Percentiles rank a stretch among this genome's conserved stretches.
phyloP scores from a whole-genome alignment of 2,888 invertebrate genomes.

The Eumacrocentrus americanus region DNA sequence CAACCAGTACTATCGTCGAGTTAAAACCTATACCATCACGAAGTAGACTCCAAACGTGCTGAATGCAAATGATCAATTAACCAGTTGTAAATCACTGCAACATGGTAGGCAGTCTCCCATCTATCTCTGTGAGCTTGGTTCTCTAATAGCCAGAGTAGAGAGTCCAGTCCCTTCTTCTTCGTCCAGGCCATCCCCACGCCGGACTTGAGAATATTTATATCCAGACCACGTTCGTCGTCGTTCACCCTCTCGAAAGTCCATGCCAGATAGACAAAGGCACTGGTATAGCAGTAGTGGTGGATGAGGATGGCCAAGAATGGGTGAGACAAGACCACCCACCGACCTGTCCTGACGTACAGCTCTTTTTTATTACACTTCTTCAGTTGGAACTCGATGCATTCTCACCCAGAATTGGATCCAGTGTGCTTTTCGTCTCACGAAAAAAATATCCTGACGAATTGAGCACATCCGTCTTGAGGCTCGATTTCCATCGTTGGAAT shows the following conservation, averaged over 20 bases:
- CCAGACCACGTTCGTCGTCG: conserved; percentile 52
- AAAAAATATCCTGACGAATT: conserved; percentile 15
- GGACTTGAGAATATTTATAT: conserved; percentile 47
- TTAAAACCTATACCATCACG: conserved; percentile 24
- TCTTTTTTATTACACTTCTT: background rate
- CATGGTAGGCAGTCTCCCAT: conserved; percentile 42
- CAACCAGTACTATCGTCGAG: too few relatives aligned
- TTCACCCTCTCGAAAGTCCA: conserved; percentile 28
- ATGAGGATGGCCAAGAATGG: conserved; percentile 4
- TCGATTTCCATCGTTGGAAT: conserved; percentile 2
- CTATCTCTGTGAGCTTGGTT: conserved; percentile 35
- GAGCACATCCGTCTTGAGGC: conserved; percentile 8
- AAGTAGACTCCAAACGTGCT: conserved; percentile 29
- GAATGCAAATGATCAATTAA: conserved; percentile 60
- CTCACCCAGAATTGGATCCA: background rate
- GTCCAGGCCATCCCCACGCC: conserved; percentile 35
- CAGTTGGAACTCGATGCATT: background rate
- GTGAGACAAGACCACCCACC: background rate
- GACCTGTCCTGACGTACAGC: background rate
- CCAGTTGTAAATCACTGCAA: conserved; percentile 53
- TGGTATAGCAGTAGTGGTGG: conserved; percentile 17
- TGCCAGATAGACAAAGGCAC: conserved; percentile 36
- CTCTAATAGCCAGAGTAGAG: conserved; percentile 28
- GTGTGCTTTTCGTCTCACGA: background rate
- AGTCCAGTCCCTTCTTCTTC: conserved; percentile 24